A percentile compares a stretch with the other conserved stretches of the same genome.
Evolutionary conservation across 2,888 invertebrate species (phyloP).

Genomic region (Dexiosoma caninum): DNA sequence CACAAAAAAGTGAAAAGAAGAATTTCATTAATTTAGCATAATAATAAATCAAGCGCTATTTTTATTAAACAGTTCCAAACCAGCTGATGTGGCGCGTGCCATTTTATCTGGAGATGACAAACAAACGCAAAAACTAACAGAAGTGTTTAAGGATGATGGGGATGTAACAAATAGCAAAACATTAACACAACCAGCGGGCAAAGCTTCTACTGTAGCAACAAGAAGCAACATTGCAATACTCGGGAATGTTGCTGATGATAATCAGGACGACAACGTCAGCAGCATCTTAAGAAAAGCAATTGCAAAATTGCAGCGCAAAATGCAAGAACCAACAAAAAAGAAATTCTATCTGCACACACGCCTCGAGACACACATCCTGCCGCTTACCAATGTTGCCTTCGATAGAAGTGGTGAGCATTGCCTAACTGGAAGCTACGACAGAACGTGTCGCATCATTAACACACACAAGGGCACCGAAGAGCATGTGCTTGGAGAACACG

Average conservation of each 20-base stretch:
- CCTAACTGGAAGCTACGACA: constrained; percentile 89
- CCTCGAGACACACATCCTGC: constrained; percentile 83
- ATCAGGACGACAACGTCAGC: constrained; percentile 76
- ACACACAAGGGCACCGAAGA: constrained; percentile 84
- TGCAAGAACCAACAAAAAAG: constrained; percentile 81
- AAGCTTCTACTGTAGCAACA: constrained; percentile 4
- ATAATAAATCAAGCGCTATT: not conserved
- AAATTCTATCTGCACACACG: constrained; percentile 84
- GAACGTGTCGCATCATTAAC: constrained; percentile 90
- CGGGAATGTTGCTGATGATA: constrained; percentile 4
- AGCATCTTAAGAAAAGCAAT: constrained; percentile 81
- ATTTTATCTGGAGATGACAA: constrained; percentile 42
- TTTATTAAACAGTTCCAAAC: constrained; percentile 41
- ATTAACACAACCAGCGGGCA: not conserved
- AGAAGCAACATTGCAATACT: constrained; percentile 5
- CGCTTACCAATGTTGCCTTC: constrained; percentile 85
- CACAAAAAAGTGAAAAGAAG: not conserved
- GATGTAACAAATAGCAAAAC: constrained; percentile 10
- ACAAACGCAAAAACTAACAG: not conserved
- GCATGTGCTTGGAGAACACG: constrained; percentile 85
- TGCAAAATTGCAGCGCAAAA: constrained; percentile 81
- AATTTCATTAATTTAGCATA: not conserved
- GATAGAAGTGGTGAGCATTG: constrained; percentile 86
- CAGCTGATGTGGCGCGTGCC: constrained; percentile 50
- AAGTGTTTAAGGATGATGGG: not conserved